Evolutionary conservation across 2,113 vertebrate genomes (phyloP), one percentile per base, ranked within the genome.

Genomic region (Sinocyclocheilus anshuiensis): DNA sequence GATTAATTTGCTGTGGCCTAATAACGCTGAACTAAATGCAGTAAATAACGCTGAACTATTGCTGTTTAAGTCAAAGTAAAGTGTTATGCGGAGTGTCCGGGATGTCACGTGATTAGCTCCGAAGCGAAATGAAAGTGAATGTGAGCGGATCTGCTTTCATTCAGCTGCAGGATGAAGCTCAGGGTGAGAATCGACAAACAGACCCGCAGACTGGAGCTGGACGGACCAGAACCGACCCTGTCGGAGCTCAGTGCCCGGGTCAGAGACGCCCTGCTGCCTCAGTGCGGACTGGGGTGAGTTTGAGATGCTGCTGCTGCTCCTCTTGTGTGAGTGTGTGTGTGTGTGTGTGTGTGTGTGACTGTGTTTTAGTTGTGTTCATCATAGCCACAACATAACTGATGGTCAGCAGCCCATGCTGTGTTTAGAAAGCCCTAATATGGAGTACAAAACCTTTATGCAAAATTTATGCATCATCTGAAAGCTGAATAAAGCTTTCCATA

Each of bases 101-200:
- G 63, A 57, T 20, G 55, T 57, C 55, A 57, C 53, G 29, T 33
- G 29, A 33, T 33, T 33, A 2, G 2, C 12, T 6, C 6, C 6
- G 55, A 72, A 83, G 22, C 15, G 81, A 83, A 83, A 72, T n/a
- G 81, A 83, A 83, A 74, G 81, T 57, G 81, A 83, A 16, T 1
- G 0, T 55, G 15, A 71, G 22, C 22, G 45, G 8, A 3, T 57
- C 13, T 59, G 16, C 7, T 39, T 48, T 0, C 13, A 2, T 55
- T 5, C 24, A 50, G 20, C 6, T 4, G 0, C 77, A 93, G 91
- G n/a, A 98, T 97, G 97, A 98, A 94, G 92, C 93, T 98, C 12
- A 94, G 97, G 0, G 94, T 98, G 77, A 94, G 96, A 48, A 67
- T 97, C 48, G 91, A 92, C 89, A 93, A 90, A 83, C 94, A 91